Evolutionary conservation across 2,797 vertebrate genomes (phyloP), one percentile per base, ranked within the genome.

Genomic region (Hypotaenidia okinawae): DNA sequence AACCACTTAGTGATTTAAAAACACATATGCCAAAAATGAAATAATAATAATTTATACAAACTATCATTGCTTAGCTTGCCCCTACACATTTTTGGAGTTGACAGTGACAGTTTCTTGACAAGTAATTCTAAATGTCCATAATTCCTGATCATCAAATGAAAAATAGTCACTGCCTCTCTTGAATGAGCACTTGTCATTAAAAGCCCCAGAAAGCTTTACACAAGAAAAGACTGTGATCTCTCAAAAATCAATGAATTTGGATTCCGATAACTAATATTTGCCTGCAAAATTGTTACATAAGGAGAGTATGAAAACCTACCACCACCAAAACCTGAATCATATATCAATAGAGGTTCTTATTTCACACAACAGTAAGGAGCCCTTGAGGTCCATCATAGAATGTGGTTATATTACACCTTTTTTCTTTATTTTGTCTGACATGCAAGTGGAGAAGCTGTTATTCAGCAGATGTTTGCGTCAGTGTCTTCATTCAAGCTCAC

Each of bases 101-200:
- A 8, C 17, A 63, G 17, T 52, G 52, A 45, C 11, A 37, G 51
- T 86, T 90, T 88, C 47, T 9, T 58, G 47, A 33, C 54, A 87
- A 6, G 8, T 77, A 47, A 84, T 95, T 89, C 49, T 86, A 75
- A 91, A 93, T 75, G 74, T 94, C 57, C 47, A 3, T 83, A 90
- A 89, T 93, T 94, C 61, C 51, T 21, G 33, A 66, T 77, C 18
- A 57, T 54, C 54, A 88, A 43, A 35, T 87, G 72, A 93, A 94
- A 85, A 82, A 87, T 51, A 86, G 73, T 37, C n/a, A 68, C 55
- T 54, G 33, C 25, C 47, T 87, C 45, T 88, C 21, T 64, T 61
- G 76, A 70, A 84, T 84, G 69, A 91, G 63, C 55, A 64, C 30
- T 43, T 94, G 64, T 59, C 51, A 89, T 93, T 89, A 58, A 84